A percentile compares a stretch with the other conserved stretches of the same genome.
Conservation (phyloP, 2,113 vertebrate genomes). For the Eidolon helvum region DNA sequence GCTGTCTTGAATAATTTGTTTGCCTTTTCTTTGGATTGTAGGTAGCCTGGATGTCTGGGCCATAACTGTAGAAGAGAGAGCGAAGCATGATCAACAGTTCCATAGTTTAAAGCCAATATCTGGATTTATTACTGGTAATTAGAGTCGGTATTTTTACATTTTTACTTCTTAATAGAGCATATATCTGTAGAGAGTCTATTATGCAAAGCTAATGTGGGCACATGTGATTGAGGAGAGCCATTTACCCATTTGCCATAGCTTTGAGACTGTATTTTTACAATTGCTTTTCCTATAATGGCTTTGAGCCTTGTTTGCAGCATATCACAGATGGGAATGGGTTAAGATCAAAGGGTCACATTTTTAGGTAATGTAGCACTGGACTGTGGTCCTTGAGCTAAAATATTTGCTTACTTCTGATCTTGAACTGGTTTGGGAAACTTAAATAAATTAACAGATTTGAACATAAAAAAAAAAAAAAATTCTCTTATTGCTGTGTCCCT, state of each 20-base stretch:
- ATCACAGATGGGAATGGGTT: not conserved
- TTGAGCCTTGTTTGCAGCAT: not conserved
- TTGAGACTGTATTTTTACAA: not conserved
- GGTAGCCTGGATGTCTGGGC: slow-evolving; percentile 96
- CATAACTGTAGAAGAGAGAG: slow-evolving; percentile 96
- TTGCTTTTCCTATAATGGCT: not conserved
- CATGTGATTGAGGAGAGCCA: rapidly evolving
- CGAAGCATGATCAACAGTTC: slow-evolving; percentile 99
- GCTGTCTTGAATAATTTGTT: not conserved
- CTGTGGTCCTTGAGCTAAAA: not conserved
- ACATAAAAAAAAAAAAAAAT: not conserved
- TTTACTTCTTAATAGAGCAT: not conserved
- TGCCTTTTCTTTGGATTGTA: slow-evolving; percentile 67
- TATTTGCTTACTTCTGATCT: not conserved
- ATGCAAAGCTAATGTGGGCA: not conserved
- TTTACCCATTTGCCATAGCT: not conserved
- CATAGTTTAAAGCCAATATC: slow-evolving; percentile 94
- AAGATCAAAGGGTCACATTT: not conserved
- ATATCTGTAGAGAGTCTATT: not conserved
- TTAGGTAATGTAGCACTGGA: not conserved
- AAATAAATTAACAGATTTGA: not conserved
- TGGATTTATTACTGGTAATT: slow-evolving; percentile 96
- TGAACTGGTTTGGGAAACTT: not conserved
- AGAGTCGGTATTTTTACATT: not conserved
- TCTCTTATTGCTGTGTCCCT: not conserved